Evolutionary conservation across 92 coral and sea anemone species (phyloP).

Genomic region (Meandrina meandrites): DNA sequence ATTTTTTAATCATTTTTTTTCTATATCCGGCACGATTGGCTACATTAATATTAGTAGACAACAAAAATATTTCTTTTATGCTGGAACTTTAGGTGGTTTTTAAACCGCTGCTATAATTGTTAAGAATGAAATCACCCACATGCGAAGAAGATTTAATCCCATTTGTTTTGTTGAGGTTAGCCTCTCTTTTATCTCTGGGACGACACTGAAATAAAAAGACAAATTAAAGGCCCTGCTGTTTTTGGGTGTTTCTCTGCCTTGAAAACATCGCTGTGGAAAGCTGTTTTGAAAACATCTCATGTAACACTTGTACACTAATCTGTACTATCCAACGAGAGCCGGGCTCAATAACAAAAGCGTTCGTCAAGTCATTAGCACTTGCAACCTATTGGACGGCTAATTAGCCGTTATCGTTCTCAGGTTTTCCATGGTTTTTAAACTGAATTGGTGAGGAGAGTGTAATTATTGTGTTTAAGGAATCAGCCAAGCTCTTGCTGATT

Average conservation of each 20-base stretch:
- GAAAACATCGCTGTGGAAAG: no score
- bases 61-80: not conserved
- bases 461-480: not conserved
- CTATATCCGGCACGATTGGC: not conserved
- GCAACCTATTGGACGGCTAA: conserved; percentile 5
- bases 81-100: not conserved
- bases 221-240: not conserved
- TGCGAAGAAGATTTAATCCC: not conserved
- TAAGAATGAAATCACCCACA: not conserved
- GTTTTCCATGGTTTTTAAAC: not conserved
- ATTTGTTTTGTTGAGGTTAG: not conserved
- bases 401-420: not conserved
- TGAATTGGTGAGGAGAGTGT: not conserved
- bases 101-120: not conserved
- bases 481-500: not conserved
- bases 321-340: not conserved
- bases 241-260: not conserved
- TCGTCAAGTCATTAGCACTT: conserved; percentile 30
- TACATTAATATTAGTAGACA: not conserved
- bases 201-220: not conserved
- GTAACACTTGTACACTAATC: not conserved
- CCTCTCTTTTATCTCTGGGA: not conserved
- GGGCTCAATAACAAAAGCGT: not conserved
- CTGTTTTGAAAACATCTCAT: conserved; percentile 2
- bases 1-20: not conserved